phyloP scores from a whole-genome alignment of 1,140 invertebrate genomes.

The Dysdera silvatica region DNA sequence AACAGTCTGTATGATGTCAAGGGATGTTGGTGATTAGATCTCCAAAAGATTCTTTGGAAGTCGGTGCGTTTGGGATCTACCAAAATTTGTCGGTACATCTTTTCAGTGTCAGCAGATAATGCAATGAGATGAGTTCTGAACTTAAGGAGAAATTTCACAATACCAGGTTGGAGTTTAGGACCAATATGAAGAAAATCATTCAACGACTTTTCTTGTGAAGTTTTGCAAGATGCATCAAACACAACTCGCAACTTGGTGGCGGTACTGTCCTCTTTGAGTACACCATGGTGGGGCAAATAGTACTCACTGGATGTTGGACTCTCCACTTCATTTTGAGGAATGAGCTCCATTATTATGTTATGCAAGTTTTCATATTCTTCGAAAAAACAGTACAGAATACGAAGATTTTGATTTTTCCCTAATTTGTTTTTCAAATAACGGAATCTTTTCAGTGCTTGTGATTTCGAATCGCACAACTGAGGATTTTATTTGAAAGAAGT shows the following conservation, averaged over 20 bases:
- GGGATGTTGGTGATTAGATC: conserved; percentile 32
- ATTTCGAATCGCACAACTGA: too few species aligned
- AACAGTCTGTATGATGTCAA: conserved; percentile 37
- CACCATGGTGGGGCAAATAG: conserved; percentile 32
- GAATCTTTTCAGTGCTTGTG: too few species aligned
- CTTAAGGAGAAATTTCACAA: neutral
- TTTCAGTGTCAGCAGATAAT: neutral
- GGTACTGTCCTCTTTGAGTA: conserved; percentile 26
- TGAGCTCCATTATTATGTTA: neutral
- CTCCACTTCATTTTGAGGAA: neutral
- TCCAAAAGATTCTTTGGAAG: conserved; percentile 45
- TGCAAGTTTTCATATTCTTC: neutral
- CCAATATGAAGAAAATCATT: neutral
- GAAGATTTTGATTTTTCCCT: too few species aligned
- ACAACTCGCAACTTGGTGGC: conserved; percentile 34
- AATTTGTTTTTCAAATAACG: too few species aligned
- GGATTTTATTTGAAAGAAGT: too few species aligned
- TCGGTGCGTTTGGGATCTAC: too few species aligned
- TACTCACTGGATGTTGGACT: neutral
- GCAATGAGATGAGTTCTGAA: neutral
- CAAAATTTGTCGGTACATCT: neutral
- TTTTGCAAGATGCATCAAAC: conserved; percentile 30
- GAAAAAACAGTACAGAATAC: too few species aligned
- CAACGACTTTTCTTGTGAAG: neutral
- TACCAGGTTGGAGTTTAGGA: neutral